These are phyloP conservation scores for Eupelmus urozonus DNA, from an alignment of 2,888 invertebrate species.

Conservation along the genomic window DNA sequence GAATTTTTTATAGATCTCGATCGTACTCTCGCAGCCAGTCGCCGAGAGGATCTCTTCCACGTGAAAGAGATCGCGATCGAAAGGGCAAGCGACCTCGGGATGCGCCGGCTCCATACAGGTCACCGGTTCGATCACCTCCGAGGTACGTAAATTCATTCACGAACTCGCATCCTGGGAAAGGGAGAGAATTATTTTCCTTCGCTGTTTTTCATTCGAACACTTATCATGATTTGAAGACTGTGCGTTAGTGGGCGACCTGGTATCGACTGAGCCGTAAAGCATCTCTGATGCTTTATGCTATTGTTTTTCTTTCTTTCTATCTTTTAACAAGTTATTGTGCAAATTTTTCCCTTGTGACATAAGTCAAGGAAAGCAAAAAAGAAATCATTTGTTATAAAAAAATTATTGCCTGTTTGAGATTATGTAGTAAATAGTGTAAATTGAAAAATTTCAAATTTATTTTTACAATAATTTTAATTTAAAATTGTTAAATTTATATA, in stretches of 20 bases:
- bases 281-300: neutral
- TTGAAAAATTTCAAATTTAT: too few relatives aligned
- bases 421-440: too few relatives aligned
- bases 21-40: slow-evolving; percentile 82
- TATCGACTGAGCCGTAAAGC: neutral
- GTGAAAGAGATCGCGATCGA: slow-evolving; percentile 72
- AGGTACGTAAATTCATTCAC: slow-evolving; percentile 65
- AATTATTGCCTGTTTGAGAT: too few relatives aligned
- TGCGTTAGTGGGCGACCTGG: neutral
- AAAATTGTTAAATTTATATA: too few relatives aligned
- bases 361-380: too few relatives aligned
- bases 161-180: too few relatives aligned
- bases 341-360: too few relatives aligned
- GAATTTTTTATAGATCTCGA: slow-evolving; percentile 79
- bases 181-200: neutral
- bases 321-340: too few relatives aligned
- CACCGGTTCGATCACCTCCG: slow-evolving; percentile 74
- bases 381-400: too few relatives aligned
- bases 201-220: too few relatives aligned
- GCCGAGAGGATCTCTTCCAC: slow-evolving; percentile 78
- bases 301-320: neutral
- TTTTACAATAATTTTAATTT: too few relatives aligned
- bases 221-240: neutral
- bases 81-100: slow-evolving; percentile 68
- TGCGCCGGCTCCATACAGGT: slow-evolving; percentile 70